A percentile compares a stretch with the other conserved stretches of the same genome.
phyloP scores from a whole-genome alignment of 1,140 invertebrate species.

The Tetraneura akinire region DNA sequence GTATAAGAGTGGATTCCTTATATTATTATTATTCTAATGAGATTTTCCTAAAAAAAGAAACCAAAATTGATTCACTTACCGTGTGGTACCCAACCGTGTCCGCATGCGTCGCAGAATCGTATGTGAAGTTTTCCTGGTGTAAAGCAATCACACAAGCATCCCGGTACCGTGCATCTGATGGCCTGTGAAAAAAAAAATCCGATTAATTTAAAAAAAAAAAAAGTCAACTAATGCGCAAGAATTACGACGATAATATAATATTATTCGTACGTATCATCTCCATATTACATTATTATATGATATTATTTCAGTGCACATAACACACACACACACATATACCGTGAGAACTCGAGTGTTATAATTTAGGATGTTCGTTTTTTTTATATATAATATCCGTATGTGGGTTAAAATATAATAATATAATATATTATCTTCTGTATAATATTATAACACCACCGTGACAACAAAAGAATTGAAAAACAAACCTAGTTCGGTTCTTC shows the following conservation, averaged over 20 bases:
- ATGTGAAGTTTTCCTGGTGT: constrained; percentile 71
- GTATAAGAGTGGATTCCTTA: neutral
- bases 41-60: constrained; percentile 16
- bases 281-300: too few relatives aligned
- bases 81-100: constrained; percentile 78
- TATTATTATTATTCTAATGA: constrained; percentile 18
- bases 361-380: constrained; percentile 12
- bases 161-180: constrained; percentile 72
- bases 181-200: constrained; percentile 64
- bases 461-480: constrained; percentile 48
- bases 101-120: constrained; percentile 72
- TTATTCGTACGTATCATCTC: too few relatives aligned
- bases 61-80: constrained; percentile 63
- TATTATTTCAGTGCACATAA: neutral
- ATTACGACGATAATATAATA: neutral
- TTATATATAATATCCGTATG: neutral
- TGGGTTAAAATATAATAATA: too few relatives aligned
- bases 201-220: too few relatives aligned
- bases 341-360: constrained; percentile 26
- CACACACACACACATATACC: neutral
- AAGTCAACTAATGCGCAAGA: neutral
- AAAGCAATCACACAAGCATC: constrained; percentile 74
- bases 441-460: neutral
- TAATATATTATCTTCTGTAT: neutral
- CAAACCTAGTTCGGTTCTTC: constrained; percentile 20